Conservation (phyloP, 2,113 vertebrate genomes). For the Lophius piscatorius region DNA sequence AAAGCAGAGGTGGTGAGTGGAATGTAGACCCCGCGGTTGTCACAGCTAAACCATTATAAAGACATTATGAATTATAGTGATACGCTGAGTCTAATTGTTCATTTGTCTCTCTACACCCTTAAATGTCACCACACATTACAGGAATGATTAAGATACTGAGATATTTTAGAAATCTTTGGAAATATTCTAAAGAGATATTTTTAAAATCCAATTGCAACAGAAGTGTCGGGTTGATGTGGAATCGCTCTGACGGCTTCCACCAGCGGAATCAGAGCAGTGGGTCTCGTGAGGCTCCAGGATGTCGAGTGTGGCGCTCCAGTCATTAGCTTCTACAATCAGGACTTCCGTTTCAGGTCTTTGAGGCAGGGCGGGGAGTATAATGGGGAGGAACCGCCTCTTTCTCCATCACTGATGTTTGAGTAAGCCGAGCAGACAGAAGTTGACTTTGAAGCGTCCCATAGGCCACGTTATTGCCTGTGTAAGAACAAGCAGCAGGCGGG, state of each 20-base stretch:
- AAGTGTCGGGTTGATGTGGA: not conserved
- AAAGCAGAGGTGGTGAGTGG: not conserved
- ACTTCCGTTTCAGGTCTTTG: constrained; percentile 47
- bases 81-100: not conserved
- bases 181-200: no score
- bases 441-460: constrained; percentile 66
- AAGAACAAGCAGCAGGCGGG: constrained; percentile 59
- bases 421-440: constrained; percentile 53
- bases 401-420: constrained; percentile 58
- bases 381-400: constrained; percentile 29
- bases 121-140: not conserved
- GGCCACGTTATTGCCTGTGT: constrained; percentile 58
- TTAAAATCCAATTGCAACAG: no score
- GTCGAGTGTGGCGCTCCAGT: constrained; percentile 42
- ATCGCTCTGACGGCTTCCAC: constrained; percentile 8
- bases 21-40: constrained; percentile 17
- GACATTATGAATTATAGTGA: constrained; percentile 10
- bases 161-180: no score
- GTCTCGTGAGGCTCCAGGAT: constrained; percentile 20
- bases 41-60: constrained; percentile 16
- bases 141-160: no score
- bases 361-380: constrained; percentile 36
- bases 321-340: constrained; percentile 69
- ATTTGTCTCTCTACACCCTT: not conserved
- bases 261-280: not conserved